Conservation (phyloP, 2,797 vertebrate genomes). For the Macropodus opercularis region DNA sequence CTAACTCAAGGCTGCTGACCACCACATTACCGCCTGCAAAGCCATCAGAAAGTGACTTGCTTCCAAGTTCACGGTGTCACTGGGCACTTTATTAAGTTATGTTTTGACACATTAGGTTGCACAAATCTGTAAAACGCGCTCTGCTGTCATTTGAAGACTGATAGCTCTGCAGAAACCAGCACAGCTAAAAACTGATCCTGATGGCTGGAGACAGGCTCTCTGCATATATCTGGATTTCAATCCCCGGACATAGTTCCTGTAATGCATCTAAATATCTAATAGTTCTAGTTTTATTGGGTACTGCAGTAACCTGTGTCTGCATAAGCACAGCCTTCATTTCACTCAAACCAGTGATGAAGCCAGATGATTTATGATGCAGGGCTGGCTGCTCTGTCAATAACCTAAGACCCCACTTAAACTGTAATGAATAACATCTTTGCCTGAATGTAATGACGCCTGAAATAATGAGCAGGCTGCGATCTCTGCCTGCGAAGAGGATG, state of each 20-base stretch:
- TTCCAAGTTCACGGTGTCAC: background rate
- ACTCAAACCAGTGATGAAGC: background rate
- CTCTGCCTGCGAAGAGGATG: background rate
- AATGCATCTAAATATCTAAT: too few species aligned
- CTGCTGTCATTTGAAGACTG: background rate
- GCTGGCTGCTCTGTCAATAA: slow-evolving; percentile 8
- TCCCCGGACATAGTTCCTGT: too few species aligned
- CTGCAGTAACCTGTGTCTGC: too few species aligned
- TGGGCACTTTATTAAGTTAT: background rate
- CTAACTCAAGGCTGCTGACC: background rate
- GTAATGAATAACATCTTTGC: slow-evolving; percentile 6
- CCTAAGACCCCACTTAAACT: background rate
- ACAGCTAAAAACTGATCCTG: slow-evolving; percentile 13
- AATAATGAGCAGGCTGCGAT: slow-evolving; percentile 4
- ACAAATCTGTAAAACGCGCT: background rate
- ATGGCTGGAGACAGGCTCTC: slow-evolving; percentile 7
- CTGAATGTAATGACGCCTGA: slow-evolving; percentile 1
- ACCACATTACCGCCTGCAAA: background rate
- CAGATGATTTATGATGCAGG: slow-evolving; percentile 2
- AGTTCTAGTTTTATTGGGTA: too few species aligned
- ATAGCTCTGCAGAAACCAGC: background rate
- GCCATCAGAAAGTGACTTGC: slow-evolving; percentile 1
- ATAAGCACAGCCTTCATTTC: background rate
- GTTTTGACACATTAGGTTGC: background rate
- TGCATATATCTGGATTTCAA: background rate